Percentiles rank a stretch among this genome's conserved stretches.
phyloP scores from a whole-genome alignment of 2,797 vertebrate species.

The Chelon labrosus region DNA sequence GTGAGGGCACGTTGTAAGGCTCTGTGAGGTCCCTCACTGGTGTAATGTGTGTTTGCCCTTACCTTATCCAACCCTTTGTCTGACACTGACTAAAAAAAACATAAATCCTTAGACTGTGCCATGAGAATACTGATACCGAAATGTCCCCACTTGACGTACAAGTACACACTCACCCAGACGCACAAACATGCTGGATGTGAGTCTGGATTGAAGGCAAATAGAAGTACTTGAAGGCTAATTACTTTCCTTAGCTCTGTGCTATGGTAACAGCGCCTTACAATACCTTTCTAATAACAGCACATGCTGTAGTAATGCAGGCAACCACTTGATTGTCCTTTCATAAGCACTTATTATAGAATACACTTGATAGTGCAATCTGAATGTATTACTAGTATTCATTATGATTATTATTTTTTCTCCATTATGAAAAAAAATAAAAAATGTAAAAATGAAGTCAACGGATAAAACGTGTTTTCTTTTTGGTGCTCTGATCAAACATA shows the following conservation, averaged over 20 bases:
- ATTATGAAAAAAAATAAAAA: too few relatives aligned
- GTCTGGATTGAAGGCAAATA: conserved; percentile 33
- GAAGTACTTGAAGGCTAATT: conserved; percentile 59
- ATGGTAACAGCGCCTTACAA: conserved; percentile 19
- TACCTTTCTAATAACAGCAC: conserved; percentile 13
- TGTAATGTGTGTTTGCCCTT: too few relatives aligned
- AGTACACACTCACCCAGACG: conserved; percentile 6
- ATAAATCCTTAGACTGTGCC: background rate
- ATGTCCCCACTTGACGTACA: background rate
- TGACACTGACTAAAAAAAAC: background rate
- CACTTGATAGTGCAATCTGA: too few relatives aligned
- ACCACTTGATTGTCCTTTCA: conserved; percentile 4
- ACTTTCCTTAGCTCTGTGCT: conserved; percentile 34
- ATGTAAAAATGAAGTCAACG: too few relatives aligned
- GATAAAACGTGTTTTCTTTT: too few relatives aligned
- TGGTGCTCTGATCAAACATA: too few relatives aligned
- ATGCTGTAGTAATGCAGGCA: conserved; percentile 9
- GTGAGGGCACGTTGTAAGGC: background rate
- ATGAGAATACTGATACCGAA: background rate
- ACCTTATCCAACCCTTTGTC: background rate
- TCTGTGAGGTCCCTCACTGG: background rate
- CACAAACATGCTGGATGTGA: conserved; percentile 13
- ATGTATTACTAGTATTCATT: too few relatives aligned
- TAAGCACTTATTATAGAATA: too few relatives aligned
- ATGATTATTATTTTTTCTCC: too few relatives aligned